Conservation (phyloP, 1,140 invertebrate genomes). For the Aphaenogaster rudis region DNA sequence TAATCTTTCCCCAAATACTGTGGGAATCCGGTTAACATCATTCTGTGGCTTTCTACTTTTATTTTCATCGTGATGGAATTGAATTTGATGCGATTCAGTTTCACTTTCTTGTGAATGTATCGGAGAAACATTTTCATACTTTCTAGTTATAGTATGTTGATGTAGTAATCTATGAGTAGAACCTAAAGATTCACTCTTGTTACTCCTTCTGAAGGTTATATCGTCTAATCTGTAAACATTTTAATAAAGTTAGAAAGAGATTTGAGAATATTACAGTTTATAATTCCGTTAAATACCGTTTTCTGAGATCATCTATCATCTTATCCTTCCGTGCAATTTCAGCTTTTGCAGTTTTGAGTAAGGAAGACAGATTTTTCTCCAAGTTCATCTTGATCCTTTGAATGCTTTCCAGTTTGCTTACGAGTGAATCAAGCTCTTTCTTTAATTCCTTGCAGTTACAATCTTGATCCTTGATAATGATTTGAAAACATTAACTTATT, state of each 20-base stretch:
- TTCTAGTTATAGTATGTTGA: background rate
- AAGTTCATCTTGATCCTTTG: slow-evolving; percentile 77
- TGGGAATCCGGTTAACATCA: slow-evolving; percentile 57
- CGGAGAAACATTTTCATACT: background rate
- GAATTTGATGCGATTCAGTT: background rate
- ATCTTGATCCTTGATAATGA: slow-evolving; percentile 1
- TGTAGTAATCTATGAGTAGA: background rate
- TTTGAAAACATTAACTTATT: background rate
- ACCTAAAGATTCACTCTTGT: slow-evolving; percentile 4
- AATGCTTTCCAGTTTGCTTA: slow-evolving; percentile 63
- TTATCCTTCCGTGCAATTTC: slow-evolving; percentile 86
- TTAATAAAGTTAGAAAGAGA: slow-evolving; percentile 12
- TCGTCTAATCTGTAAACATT: slow-evolving; percentile 79
- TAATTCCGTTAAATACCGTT: slow-evolving; percentile 73
- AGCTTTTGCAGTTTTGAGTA: slow-evolving; percentile 85
- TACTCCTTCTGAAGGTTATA: slow-evolving; percentile 74
- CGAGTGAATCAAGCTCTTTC: slow-evolving; percentile 66
- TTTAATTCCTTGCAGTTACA: slow-evolving; percentile 70
- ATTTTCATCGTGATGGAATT: slow-evolving; percentile 12
- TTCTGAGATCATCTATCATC: slow-evolving; percentile 83
- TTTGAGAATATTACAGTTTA: background rate
- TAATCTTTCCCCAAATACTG: slow-evolving; percentile 81
- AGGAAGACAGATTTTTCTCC: slow-evolving; percentile 83
- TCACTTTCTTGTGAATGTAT: slow-evolving; percentile 12
- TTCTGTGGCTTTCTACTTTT: slow-evolving; percentile 60